Evolutionary conservation across 2,797 vertebrate genomes (phyloP).

Genomic region (Artibeus lituratus): DNA sequence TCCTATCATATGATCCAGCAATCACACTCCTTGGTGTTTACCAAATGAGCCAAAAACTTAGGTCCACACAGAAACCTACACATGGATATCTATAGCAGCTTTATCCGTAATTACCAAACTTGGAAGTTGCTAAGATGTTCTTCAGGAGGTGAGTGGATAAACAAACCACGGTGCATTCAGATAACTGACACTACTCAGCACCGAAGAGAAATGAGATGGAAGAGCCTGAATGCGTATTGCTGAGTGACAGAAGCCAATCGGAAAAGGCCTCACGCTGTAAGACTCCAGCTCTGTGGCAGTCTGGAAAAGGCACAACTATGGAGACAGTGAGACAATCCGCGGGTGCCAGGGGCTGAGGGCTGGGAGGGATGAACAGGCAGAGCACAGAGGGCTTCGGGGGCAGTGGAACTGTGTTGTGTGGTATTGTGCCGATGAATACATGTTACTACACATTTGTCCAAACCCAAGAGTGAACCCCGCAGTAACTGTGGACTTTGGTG

Average conservation of each 20-base stretch:
- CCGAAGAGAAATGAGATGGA: not conserved
- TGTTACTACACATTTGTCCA: not conserved
- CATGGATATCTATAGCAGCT: not conserved
- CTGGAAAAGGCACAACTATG: not conserved
- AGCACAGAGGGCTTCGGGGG: no score
- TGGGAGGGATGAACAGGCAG: not conserved
- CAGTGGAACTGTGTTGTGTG: not conserved
- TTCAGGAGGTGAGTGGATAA: not conserved
- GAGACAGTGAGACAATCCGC: not conserved
- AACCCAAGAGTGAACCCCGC: not conserved
- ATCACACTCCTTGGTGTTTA: not conserved
- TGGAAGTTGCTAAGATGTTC: not conserved
- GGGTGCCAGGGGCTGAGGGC: not conserved
- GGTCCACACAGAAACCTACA: not conserved
- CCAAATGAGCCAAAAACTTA: not conserved
- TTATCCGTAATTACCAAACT: not conserved
- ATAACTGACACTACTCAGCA: no score
- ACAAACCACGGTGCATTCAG: not conserved
- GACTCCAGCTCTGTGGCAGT: not conserved
- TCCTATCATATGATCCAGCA: not conserved
- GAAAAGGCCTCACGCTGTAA: not conserved
- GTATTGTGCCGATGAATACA: rapidly evolving
- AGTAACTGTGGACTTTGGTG: not conserved
- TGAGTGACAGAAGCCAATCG: not conserved
- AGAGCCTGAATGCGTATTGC: not conserved